Evolutionary conservation across 2,888 invertebrate genomes (phyloP), one percentile per base, ranked within the genome.

Genomic region (Spodoptera exigua): DNA sequence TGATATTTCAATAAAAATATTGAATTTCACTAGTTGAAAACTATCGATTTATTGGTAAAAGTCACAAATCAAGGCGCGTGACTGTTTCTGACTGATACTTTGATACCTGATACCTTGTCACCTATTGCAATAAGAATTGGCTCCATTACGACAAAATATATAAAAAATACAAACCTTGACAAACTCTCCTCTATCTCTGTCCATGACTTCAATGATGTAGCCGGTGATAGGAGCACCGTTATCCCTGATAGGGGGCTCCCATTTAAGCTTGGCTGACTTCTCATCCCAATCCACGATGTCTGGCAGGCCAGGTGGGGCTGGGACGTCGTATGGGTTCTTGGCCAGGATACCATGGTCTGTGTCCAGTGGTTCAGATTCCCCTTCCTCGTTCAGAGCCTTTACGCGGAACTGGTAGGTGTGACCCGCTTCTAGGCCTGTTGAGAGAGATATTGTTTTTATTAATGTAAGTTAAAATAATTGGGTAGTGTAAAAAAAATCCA

Each of bases 321-420:
- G 97, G 49, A 97, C 95, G 89, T 98, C 99, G 92, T 96, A 99
- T 16, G 99, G 99, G 95, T 99, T 99, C 95, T 99, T 99, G 53
- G 99, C 99, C 11, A 99, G 89, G 60, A 97, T 97, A 0, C 98
- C 96, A 35, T 96, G 96, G 79, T 98, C 98, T 0, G 98, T 97
- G 74, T 98, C 98, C 44, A 99, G 91, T 5, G 99, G 99, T 80
- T 99, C 99, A 0, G 99, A 99, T 88, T 98, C 98, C 3, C 99
- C 99, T 89, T 99, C 98, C 83, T 98, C 98, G 89, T 99, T 99
- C 10, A 98, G 96, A 7, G 99, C 99, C 84, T 98, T 98, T 0
- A 99, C 99, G 61, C 99, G 96, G 96, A 99, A 99, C 87, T 99
- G 98, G 93, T 99, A 99, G 63, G 98, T 98, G 89, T 98, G 98